Base-by-base conservation (phyloP, 2,888 invertebrate species). In the Athrips mouffetella region DNA sequence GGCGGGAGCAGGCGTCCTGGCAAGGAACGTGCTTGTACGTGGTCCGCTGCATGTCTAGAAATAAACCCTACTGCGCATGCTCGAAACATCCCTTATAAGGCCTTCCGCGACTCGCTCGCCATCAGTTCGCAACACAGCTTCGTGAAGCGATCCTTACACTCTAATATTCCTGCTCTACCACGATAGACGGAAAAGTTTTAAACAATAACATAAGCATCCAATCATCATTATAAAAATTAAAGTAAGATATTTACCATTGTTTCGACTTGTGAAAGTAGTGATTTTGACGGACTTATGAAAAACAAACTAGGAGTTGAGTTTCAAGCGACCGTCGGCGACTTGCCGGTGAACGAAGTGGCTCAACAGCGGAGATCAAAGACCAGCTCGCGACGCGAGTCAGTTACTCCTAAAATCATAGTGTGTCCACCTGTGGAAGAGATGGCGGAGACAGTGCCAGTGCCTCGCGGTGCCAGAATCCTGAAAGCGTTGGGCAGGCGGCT, bases 401-500 rank as follows among this genome's bases (percentile, higher is more conserved):
- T 78, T 45, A 57, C 85, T 30, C 89, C 89, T 45, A 86, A 80
- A 63, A 89, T 89, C 35, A 80, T 89, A 25, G 86, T 89, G 58
- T 89, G 79, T 55, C 89, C 89, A 31, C 89, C 89, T 3, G 73
- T 79, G 58, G 89, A 89, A 55, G 88, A 89, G 16, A 89, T 91
- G 52, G 82, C 90, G 16, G 91, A 91, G 50, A 86, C 90, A 2
- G 89, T 89, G 7, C 85, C 91, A 0, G 87, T 89, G 20, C 72
- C 80, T 13, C 90, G 91, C 7, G 92, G 92, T 45, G 84, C 92
- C 51, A 87, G 92, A 41, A 85, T 94, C 60, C 90, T 94, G 65
- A 90, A 92, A 55, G 91, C 92, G 21, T 89, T 94, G 54, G 91
- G 91, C 71, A 87, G 90, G 49, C 90, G 91, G 55, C 87, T 94